Percentiles rank a stretch among this genome's conserved stretches.
These are phyloP conservation scores for Globia sparganii DNA, from an alignment of 2,888 invertebrate species.

Conservation along the genomic window DNA sequence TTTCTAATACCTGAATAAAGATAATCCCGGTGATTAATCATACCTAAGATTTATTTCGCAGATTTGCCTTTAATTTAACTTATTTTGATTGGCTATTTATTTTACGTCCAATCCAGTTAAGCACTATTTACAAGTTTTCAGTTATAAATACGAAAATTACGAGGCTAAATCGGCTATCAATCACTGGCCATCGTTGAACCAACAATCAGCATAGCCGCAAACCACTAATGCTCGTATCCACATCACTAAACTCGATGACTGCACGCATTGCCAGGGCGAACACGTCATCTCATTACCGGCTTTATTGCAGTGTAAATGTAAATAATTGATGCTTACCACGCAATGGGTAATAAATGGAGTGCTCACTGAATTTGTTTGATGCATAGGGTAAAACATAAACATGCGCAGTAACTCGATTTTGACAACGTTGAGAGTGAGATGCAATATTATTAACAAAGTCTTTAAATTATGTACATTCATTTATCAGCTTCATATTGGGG, in stretches of 20 bases:
- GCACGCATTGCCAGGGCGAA: slow-evolving; percentile 45
- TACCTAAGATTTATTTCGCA: background rate
- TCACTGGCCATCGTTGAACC: slow-evolving; percentile 27
- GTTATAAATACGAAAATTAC: slow-evolving; percentile 10
- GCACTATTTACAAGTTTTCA: background rate
- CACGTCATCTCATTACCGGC: slow-evolving; percentile 68
- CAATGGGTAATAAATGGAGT: slow-evolving; percentile 40
- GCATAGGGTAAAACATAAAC: background rate
- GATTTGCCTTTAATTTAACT: background rate
- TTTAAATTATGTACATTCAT: background rate
- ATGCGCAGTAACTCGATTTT: background rate
- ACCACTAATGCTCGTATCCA: slow-evolving; percentile 56
- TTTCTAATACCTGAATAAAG: background rate
- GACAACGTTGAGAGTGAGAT: too few relatives aligned
- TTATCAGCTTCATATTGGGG: background rate
- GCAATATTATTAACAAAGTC: background rate
- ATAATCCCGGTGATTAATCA: background rate
- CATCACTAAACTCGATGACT: slow-evolving; percentile 61
- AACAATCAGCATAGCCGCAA: slow-evolving; percentile 42
- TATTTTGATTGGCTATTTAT: background rate
- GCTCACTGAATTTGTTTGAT: background rate
- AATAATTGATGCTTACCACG: slow-evolving; percentile 71
- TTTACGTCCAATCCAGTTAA: background rate
- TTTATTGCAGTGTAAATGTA: slow-evolving; percentile 72
- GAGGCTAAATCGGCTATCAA: slow-evolving; percentile 10